Evolutionary conservation across 2,113 vertebrate genomes (phyloP).

Genomic region (Anoplopoma fimbria): DNA sequence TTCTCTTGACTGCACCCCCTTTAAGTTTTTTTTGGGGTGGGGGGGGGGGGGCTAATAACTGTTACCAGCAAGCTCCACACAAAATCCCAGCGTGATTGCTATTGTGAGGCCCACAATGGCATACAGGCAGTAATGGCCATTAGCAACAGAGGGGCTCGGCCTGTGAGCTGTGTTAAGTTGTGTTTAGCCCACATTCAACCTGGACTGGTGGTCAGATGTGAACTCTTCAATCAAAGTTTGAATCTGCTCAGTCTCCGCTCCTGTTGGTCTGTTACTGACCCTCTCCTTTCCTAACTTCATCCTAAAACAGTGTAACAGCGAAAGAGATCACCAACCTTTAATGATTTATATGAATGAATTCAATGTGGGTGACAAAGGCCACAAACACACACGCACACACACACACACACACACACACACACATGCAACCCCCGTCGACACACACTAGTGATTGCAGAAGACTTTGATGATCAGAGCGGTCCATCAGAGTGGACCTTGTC

Average conservation of each 20-base stretch:
- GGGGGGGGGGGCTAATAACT: conserved; percentile 78
- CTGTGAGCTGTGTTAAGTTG: conserved; percentile 64
- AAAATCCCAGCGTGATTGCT: conserved; percentile 82
- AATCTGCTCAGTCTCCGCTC: neutral
- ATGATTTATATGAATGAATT: conserved; percentile 46
- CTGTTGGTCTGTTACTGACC: neutral
- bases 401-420: conserved; percentile 19
- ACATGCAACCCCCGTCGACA: conserved; percentile 50
- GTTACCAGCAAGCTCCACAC: conserved; percentile 78
- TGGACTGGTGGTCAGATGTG: conserved; percentile 38
- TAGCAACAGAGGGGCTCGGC: conserved; percentile 74
- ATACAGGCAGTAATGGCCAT: conserved; percentile 80
- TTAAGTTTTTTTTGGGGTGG: conserved; percentile 68
- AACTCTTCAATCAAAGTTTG: conserved; percentile 17
- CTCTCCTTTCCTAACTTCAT: neutral
- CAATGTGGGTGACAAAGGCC: conserved; percentile 29
- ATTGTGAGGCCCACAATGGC: conserved; percentile 81
- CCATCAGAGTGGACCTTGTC: conserved; percentile 66
- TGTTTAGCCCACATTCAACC: conserved; percentile 66
- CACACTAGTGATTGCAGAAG: conserved; percentile 64
- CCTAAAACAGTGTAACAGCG: neutral
- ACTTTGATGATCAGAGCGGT: conserved; percentile 74
- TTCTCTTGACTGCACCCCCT: conserved; percentile 76
- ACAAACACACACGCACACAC: conserved; percentile 38
- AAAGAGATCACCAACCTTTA: conserved; percentile 10